phyloP scores from a whole-genome alignment of 2,888 invertebrate species.

The Drosophila anomalata region DNA sequence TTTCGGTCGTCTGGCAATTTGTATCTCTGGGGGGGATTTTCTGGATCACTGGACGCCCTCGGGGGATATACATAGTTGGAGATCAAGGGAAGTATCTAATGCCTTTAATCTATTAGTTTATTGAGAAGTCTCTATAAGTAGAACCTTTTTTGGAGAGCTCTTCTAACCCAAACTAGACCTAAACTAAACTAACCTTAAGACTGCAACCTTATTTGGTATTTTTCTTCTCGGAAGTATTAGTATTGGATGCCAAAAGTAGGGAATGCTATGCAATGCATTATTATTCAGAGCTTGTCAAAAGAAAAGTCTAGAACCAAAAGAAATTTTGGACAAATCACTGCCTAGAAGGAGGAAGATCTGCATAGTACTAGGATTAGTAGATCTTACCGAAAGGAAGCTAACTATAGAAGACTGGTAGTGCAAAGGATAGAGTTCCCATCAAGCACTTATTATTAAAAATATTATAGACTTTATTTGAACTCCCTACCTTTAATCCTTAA shows the following conservation, averaged over 20 bases:
- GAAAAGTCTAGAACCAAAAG: not conserved
- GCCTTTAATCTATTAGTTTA: not conserved
- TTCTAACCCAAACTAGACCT: no score
- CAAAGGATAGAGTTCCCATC: no score
- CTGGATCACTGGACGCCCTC: conserved; percentile 38
- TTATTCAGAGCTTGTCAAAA: not conserved
- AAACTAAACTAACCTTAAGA: no score
- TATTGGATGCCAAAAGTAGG: not conserved
- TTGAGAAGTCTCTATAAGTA: no score
- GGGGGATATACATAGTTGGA: not conserved
- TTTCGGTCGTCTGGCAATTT: conserved; percentile 48
- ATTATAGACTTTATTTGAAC: no score
- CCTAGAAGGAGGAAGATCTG: no score
- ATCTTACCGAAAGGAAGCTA: no score
- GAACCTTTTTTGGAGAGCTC: no score
- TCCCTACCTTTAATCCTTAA: not conserved
- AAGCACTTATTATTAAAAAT: no score
- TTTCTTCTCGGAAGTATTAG: not conserved
- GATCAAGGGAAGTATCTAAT: not conserved
- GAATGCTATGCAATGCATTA: not conserved
- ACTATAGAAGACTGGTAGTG: no score
- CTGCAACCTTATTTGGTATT: not conserved
- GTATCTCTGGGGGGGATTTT: conserved; percentile 31
- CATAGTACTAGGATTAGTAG: no score
- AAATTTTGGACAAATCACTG: not conserved